These are phyloP conservation scores for Kryptopterus vitreolus DNA, from an alignment of 2,797 vertebrate species.

Conservation along the genomic window DNA sequence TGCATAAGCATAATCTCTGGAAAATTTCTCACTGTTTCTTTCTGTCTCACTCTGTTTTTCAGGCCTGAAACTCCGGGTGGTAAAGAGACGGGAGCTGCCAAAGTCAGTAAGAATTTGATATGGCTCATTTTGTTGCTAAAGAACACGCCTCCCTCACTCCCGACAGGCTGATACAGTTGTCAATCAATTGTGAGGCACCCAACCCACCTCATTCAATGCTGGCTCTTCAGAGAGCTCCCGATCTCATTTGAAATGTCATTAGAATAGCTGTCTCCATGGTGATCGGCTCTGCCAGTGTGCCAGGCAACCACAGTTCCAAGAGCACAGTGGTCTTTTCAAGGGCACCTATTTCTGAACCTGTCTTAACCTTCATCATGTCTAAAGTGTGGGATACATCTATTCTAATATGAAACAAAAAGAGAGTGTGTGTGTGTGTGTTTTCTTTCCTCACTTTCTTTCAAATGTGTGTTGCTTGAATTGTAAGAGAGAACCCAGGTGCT, in stretches of 20 bases:
- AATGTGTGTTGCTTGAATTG: neutral
- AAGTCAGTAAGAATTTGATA: constrained; percentile 99
- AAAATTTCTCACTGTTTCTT: neutral
- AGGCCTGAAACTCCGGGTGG: constrained; percentile 90
- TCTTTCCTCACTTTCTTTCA: neutral
- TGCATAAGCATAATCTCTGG: neutral
- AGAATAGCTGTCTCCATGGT: constrained; percentile 49
- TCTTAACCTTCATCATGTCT: constrained; percentile 29
- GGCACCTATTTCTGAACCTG: constrained; percentile 42
- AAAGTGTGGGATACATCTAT: neutral
- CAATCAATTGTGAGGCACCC: constrained; percentile 69
- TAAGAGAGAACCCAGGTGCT: constrained; percentile 27
- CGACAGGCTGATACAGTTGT: constrained; percentile 81
- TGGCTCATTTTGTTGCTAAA: constrained; percentile 86
- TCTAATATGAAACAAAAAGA: neutral
- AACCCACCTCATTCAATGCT: constrained; percentile 42
- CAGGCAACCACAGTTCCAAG: constrained; percentile 40
- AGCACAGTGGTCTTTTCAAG: constrained; percentile 38
- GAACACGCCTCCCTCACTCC: constrained; percentile 81
- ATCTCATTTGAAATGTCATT: constrained; percentile 57
- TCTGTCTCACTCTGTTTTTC: neutral
- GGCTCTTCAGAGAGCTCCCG: constrained; percentile 39
- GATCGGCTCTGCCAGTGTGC: constrained; percentile 36
- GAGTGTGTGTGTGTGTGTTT: neutral
- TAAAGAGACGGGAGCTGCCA: constrained; percentile 99